Base-by-base conservation (phyloP, 2,113 vertebrate genomes). In the Corydoras maculifer region DNA sequence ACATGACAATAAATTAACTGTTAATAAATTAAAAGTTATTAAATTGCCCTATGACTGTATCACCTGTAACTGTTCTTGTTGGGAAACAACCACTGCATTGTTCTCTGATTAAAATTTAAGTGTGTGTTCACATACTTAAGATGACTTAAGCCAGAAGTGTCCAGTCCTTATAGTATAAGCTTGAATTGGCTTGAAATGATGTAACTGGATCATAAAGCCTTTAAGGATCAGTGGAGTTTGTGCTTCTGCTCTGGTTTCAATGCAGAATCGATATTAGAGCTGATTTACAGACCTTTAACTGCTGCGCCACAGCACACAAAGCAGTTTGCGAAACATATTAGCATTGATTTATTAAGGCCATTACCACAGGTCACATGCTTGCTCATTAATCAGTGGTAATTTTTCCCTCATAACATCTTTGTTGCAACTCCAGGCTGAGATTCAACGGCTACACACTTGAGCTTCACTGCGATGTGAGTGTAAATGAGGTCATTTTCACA, bases 221-320 rank as follows among this genome's bases (percentile, higher is more conserved):
- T n/a, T 68, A 31, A 58, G 53, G 53, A 31, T 68, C 31, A 18
- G 53, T 29, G 9, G 31, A 9, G 64, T 66, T 55, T 67, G 29
- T 67, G n/a, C 51, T 55, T n/a, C 30, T 55, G 51, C 65, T 67
- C 51, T 0, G 14, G 65, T 55, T 67, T 54, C 30, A 67, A 30
- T 7, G 9, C 32, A 31, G n/a, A 53, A 68, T 68, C 65, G n/a
- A 58, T 68, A 58, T n/a, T 15, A 30, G 30, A 68, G 50, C 64
- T 65, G 50, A 54, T 65, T 50, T 54, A 54, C 64, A 65, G n/a
- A 54, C 30, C 49, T 65, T 50, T 10, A 65, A 50, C 50, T 65
- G 48, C 49, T 30, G 25, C 64, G 53, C 11, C 31, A 12, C 12
- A 3, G 48, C 12, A 65, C 12, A 65, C 18, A 51, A 15, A 54